Evolutionary conservation across 2,113 vertebrate species (phyloP).

Genomic region (Alces alces): DNA sequence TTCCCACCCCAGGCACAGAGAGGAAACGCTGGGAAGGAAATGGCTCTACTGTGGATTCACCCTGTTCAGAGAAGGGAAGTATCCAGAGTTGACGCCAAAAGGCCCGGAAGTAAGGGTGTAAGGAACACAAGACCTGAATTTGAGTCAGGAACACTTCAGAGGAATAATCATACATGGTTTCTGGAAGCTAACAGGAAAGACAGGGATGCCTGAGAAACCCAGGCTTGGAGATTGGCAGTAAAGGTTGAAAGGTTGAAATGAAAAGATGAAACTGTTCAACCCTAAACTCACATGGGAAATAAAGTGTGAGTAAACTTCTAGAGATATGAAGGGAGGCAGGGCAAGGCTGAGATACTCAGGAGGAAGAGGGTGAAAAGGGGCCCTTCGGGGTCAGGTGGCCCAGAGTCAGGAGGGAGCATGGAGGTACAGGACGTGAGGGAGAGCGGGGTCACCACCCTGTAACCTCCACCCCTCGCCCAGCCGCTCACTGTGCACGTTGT

Average conservation of each 20-base stretch:
- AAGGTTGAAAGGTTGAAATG: no score
- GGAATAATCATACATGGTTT: neutral
- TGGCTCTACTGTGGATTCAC: neutral
- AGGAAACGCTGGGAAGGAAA: neutral
- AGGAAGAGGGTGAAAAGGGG: neutral
- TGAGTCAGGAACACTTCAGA: neutral
- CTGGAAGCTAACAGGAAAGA: neutral
- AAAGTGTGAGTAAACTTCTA: neutral
- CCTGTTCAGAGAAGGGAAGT: neutral
- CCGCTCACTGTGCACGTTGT: constrained; percentile 94
- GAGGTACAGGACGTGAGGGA: neutral
- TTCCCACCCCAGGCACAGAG: neutral
- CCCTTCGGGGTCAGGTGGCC: neutral
- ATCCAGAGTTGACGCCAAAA: neutral
- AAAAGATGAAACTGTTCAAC: neutral
- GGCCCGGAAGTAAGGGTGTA: neutral
- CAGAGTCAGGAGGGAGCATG: neutral
- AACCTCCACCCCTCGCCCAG: neutral
- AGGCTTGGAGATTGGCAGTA: neutral
- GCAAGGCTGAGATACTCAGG: neutral
- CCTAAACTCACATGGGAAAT: neutral
- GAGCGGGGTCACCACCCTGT: no score
- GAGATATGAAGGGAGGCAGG: neutral
- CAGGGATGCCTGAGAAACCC: neutral
- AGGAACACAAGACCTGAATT: neutral